Evolutionary conservation across 2,113 vertebrate species (phyloP).

Genomic region (Coturnix japonica): DNA sequence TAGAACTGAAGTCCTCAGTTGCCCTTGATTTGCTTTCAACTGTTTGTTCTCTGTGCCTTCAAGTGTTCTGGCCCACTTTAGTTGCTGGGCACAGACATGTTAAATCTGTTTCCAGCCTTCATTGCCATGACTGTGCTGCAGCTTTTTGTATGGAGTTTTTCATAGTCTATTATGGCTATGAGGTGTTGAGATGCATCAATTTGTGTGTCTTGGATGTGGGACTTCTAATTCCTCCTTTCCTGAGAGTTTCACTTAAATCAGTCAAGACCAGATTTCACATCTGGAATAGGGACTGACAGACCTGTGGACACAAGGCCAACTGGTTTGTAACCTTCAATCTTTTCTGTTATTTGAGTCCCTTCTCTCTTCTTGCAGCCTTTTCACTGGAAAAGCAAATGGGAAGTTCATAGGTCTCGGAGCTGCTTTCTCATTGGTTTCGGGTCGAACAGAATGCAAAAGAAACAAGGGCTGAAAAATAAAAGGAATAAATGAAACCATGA

Average conservation of each 20-base stretch:
- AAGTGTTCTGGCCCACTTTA: not conserved
- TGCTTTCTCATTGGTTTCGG: slow-evolving; percentile 40
- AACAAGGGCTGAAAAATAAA: slow-evolving; percentile 47
- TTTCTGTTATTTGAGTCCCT: not conserved
- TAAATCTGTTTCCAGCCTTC: not conserved
- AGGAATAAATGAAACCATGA: slow-evolving; percentile 58
- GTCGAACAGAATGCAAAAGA: slow-evolving; percentile 53
- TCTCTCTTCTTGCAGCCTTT: not conserved
- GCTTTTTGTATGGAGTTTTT: not conserved
- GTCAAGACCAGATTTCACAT: not conserved
- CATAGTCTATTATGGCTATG: not conserved
- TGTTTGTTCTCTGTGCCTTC: not conserved
- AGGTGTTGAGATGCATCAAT: not conserved
- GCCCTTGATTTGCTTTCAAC: not conserved
- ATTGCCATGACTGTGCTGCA: not conserved
- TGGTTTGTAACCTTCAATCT: not conserved
- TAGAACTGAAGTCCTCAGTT: not conserved
- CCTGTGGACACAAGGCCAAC: not conserved
- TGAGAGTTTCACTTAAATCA: not conserved
- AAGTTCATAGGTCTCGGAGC: slow-evolving; percentile 48
- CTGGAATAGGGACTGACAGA: not conserved
- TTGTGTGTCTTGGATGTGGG: not conserved
- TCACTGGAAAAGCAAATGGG: slow-evolving; percentile 1
- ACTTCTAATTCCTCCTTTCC: not conserved
- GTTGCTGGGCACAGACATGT: not conserved